Percentiles rank a stretch among this genome's conserved stretches.
Conservation (phyloP, 2,888 invertebrate genomes). For the Hydroisotoma schaefferi region DNA sequence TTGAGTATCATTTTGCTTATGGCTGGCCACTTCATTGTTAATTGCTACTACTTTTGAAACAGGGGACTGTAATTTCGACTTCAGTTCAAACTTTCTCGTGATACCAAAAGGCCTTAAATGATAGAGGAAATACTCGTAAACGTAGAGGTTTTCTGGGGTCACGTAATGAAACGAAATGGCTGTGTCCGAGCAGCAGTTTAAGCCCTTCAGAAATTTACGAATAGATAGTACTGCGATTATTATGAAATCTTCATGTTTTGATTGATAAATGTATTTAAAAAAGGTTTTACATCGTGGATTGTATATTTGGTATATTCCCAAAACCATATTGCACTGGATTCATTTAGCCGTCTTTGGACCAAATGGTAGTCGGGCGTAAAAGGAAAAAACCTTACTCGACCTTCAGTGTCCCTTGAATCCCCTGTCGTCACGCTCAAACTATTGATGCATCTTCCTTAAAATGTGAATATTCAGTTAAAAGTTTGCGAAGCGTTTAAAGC, state of each 20-base stretch:
- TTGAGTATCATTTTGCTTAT: too few species aligned
- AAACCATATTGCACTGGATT: conserved; percentile 80
- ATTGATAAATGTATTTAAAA: background rate
- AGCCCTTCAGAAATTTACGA: conserved; percentile 60
- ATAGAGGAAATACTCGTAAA: conserved; percentile 88
- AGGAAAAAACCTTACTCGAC: conserved; percentile 86
- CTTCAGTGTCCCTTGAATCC: conserved; percentile 77
- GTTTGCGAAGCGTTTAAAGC: too few species aligned
- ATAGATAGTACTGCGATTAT: background rate
- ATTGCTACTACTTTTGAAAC: too few species aligned
- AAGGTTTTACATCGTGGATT: conserved; percentile 66
- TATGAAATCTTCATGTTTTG: background rate
- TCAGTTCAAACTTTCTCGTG: too few species aligned
- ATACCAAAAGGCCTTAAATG: conserved; percentile 68
- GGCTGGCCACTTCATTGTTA: too few species aligned
- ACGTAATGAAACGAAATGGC: conserved; percentile 93
- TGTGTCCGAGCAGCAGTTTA: conserved; percentile 85
- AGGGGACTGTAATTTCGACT: too few species aligned
- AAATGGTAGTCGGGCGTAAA: conserved; percentile 88
- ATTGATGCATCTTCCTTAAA: background rate
- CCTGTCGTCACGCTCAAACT: conserved; percentile 69
- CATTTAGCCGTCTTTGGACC: conserved; percentile 64
- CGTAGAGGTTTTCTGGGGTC: conserved; percentile 82
- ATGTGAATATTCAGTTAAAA: background rate
- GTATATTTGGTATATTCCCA: conserved; percentile 90